phyloP scores from a whole-genome alignment of 2,797 vertebrate species.

The Sandelia bainsii region DNA sequence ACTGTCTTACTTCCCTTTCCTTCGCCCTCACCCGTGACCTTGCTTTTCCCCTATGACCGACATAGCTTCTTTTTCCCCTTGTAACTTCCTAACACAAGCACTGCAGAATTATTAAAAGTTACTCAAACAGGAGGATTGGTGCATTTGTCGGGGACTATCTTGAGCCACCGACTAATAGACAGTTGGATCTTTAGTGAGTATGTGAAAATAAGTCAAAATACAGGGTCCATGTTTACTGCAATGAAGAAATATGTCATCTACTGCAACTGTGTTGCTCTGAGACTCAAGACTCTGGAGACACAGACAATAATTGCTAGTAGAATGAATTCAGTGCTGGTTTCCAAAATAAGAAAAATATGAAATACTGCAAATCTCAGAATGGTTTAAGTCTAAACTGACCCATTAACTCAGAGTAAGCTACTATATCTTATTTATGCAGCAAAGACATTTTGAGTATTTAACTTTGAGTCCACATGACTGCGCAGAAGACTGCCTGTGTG shows the following conservation, averaged over 20 bases:
- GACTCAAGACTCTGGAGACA: background rate
- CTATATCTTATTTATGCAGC: background rate
- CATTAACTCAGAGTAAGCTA: background rate
- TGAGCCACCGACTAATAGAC: no score
- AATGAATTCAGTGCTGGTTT: background rate
- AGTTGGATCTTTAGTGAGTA: no score
- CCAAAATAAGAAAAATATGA: no score
- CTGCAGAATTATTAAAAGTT: no score
- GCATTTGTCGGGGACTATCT: no score
- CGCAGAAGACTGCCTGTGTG: background rate
- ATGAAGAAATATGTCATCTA: background rate
- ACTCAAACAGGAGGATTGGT: no score
- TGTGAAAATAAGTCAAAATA: background rate
- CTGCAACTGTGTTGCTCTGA: background rate
- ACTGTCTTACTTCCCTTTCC: no score
- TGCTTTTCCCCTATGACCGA: no score
- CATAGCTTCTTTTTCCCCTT: no score
- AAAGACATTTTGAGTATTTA: constrained; percentile 9
- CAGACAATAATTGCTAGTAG: background rate
- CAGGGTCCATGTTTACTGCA: background rate
- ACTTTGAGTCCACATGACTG: background rate
- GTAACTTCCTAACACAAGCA: no score
- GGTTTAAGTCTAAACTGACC: background rate
- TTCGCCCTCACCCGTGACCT: no score
- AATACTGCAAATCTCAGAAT: no score